Percentiles rank a stretch among this genome's conserved stretches.
Evolutionary conservation across 2,797 vertebrate species (phyloP).

Genomic region (Buceros bicornis): DNA sequence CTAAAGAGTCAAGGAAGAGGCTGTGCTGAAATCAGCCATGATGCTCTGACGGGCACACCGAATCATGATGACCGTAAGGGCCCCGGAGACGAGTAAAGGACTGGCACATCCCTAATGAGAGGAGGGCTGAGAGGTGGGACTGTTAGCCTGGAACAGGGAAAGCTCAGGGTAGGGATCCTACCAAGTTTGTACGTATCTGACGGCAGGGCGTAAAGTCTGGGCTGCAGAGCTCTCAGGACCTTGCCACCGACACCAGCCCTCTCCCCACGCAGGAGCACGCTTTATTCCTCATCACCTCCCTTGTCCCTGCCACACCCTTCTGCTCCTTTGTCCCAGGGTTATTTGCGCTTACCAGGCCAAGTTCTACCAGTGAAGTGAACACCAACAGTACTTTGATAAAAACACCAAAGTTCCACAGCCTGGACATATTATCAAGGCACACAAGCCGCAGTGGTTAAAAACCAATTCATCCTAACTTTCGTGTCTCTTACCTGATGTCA

Average conservation of each 20-base stretch:
- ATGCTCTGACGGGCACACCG: neutral
- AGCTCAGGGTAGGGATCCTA: neutral
- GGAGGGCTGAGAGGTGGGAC: neutral
- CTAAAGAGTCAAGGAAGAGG: neutral
- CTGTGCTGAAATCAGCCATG: neutral
- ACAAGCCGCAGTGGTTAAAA: neutral
- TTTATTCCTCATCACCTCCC: neutral
- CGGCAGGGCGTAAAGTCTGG: neutral
- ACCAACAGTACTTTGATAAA: neutral
- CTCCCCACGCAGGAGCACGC: neutral
- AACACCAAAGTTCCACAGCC: neutral
- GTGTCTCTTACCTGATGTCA: neutral
- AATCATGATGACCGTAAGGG: neutral
- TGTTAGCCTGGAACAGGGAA: neutral
- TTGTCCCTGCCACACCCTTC: neutral
- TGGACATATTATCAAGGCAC: neutral
- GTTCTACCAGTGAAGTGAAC: neutral
- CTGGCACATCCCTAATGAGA: neutral
- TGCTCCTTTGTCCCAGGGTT: neutral
- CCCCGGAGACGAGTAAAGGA: neutral
- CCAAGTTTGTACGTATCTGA: neutral
- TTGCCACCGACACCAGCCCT: neutral
- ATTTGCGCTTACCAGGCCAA: neutral
- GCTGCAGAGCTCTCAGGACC: neutral
- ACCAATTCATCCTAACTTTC: fast-evolving